phyloP scores from a whole-genome alignment of 2,797 vertebrate genomes.

The Atherinosoma microstoma region DNA sequence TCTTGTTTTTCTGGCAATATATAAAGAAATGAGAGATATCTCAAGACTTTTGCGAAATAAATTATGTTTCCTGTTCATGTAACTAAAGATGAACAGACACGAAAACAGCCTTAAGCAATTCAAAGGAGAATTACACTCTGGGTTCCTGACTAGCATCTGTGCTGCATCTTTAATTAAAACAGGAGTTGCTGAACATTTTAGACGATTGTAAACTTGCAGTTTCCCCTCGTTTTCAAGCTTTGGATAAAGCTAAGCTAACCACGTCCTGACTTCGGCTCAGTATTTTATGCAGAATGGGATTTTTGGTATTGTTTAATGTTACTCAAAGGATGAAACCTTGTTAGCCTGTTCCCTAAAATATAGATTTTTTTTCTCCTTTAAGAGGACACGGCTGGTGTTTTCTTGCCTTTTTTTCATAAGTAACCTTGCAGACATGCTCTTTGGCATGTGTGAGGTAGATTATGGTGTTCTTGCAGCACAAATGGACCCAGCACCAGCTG shows the following conservation, averaged over 20 bases:
- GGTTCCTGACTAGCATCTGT: neutral
- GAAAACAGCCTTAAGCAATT: neutral
- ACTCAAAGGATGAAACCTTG: neutral
- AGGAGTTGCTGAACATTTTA: neutral
- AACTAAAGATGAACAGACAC: neutral
- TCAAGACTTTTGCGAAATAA: neutral
- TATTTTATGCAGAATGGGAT: neutral
- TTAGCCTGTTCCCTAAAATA: neutral
- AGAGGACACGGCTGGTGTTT: conserved; percentile 20
- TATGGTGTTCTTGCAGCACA: conserved; percentile 52
- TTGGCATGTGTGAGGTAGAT: conserved; percentile 71
- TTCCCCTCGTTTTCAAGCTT: neutral
- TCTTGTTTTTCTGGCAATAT: neutral
- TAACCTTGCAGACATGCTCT: conserved; percentile 57
- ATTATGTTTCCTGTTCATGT: conserved; percentile 2
- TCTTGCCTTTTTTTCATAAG: conserved; percentile 47
- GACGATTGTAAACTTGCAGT: neutral
- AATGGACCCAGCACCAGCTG: conserved; percentile 69
- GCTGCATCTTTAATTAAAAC: conserved; percentile 6
- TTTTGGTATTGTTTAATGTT: neutral
- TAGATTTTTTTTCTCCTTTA: neutral
- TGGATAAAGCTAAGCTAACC: conserved; percentile 8
- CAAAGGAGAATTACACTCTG: neutral
- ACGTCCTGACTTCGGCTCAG: neutral
- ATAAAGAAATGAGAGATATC: neutral